A percentile compares a stretch with the other conserved stretches of the same genome.
phyloP scores from a whole-genome alignment of 2,797 vertebrate genomes.

The Anguilla pacifica region DNA sequence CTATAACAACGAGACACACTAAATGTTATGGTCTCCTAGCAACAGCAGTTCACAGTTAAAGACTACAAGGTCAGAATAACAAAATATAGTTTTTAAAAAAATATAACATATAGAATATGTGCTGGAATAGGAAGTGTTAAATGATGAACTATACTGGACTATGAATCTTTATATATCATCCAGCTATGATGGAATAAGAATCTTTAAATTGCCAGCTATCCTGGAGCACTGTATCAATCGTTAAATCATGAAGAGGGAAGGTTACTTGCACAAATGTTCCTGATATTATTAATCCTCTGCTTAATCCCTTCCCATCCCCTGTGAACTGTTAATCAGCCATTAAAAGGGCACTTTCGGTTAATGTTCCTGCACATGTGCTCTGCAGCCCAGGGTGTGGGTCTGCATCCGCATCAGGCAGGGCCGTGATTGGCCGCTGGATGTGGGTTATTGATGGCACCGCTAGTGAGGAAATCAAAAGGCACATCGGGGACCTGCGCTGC shows the following conservation, averaged over 20 bases:
- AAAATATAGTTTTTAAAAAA: neutral
- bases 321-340: constrained; percentile 62
- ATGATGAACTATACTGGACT: neutral
- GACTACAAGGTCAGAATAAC: constrained; percentile 34
- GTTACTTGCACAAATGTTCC: constrained; percentile 43
- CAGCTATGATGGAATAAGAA: neutral
- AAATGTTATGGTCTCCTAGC: constrained; percentile 62
- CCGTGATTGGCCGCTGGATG: neutral
- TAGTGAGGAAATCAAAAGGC: neutral
- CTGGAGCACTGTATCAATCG: constrained; percentile 14
- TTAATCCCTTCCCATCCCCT: constrained; percentile 60
- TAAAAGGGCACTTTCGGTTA: constrained; percentile 64
- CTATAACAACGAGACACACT: constrained; percentile 39
- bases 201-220: neutral
- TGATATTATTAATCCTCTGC: constrained; percentile 62
- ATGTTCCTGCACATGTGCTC: constrained; percentile 30
- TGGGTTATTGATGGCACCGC: constrained; percentile 8
- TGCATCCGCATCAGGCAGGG: neutral
- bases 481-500: neutral
- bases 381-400: neutral
- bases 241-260: constrained; percentile 22
- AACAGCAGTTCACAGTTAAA: constrained; percentile 59
- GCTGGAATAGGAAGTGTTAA: constrained; percentile 2
- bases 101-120: neutral
- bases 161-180: constrained; percentile 7